Conservation (phyloP, 2,797 vertebrate genomes). For the Scyliorhinus canicula region DNA sequence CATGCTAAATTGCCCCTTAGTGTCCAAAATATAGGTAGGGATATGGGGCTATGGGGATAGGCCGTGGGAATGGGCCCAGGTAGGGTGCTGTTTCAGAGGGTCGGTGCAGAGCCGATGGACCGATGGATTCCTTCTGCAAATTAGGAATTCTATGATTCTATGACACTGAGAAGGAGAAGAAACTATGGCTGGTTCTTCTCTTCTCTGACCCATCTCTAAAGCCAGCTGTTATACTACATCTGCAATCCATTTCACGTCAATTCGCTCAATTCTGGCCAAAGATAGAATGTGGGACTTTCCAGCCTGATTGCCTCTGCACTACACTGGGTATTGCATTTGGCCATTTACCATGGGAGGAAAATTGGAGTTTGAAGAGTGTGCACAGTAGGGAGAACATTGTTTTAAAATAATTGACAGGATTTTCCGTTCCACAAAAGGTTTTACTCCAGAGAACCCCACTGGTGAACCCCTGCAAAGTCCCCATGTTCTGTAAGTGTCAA, state of each 20-base stretch:
- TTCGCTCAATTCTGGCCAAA: background rate
- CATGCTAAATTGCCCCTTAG: too few relatives aligned
- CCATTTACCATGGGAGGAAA: background rate
- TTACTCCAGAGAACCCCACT: too few relatives aligned
- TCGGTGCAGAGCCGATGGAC: too few relatives aligned
- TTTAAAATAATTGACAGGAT: background rate
- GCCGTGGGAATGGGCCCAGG: too few relatives aligned
- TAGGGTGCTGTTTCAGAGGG: too few relatives aligned
- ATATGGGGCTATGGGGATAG: too few relatives aligned
- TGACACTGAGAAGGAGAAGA: background rate
- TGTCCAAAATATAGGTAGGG: too few relatives aligned
- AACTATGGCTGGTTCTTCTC: background rate
- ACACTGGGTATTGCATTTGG: background rate
- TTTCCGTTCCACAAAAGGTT: too few relatives aligned
- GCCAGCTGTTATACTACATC: background rate
- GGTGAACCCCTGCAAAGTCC: too few relatives aligned
- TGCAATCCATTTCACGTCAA: background rate
- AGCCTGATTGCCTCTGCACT: background rate
- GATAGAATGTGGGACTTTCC: background rate
- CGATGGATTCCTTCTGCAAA: too few relatives aligned
- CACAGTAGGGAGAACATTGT: background rate
- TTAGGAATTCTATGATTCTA: too few relatives aligned
- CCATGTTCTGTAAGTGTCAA: too few relatives aligned
- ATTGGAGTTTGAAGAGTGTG: background rate
- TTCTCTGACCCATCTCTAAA: background rate